Percentiles rank a stretch among this genome's conserved stretches.
phyloP scores from a whole-genome alignment of 2,888 invertebrate species.

The Ligdia adustata region DNA sequence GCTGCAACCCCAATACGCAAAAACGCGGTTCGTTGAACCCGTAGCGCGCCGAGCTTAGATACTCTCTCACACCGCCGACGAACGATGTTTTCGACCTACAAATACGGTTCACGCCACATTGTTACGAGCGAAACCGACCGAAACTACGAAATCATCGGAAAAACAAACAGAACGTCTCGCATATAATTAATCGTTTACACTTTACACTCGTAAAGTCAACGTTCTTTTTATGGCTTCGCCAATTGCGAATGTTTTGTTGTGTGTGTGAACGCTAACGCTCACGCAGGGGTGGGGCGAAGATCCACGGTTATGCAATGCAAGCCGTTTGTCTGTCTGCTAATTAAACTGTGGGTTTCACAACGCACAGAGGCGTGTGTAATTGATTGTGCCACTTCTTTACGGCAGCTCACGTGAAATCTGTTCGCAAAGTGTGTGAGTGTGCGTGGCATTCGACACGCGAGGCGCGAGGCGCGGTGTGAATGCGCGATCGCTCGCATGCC shows the following conservation, averaged over 20 bases:
- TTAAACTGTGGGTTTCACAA: slow-evolving; percentile 53
- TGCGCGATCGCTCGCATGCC: slow-evolving; percentile 30
- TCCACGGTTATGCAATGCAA: slow-evolving; percentile 38
- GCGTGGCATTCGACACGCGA: slow-evolving; percentile 23
- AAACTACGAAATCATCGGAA: slow-evolving; percentile 16
- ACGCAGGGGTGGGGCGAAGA: slow-evolving; percentile 13
- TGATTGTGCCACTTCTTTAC: slow-evolving; percentile 53
- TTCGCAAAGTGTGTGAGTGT: slow-evolving; percentile 36
- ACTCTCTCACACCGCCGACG: slow-evolving; percentile 35
- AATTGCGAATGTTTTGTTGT: slow-evolving; percentile 40
- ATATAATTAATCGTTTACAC: slow-evolving; percentile 25
- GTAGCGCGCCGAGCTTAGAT: slow-evolving; percentile 30
- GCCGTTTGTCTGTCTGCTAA: slow-evolving; percentile 36
- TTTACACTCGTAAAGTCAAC: slow-evolving; percentile 38
- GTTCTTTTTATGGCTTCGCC: slow-evolving; percentile 44
- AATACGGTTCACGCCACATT: slow-evolving; percentile 28
- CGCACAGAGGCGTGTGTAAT: slow-evolving; percentile 43
- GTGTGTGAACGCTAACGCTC: no score
- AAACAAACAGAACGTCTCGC: slow-evolving; percentile 24
- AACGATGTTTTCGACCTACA: slow-evolving; percentile 36
- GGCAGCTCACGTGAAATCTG: slow-evolving; percentile 48
- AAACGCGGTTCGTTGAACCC: slow-evolving; percentile 49
- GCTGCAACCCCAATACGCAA: slow-evolving; percentile 63
- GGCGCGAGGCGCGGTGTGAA: slow-evolving; percentile 23
- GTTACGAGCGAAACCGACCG: slow-evolving; percentile 17